These are phyloP conservation scores for Habropoda laboriosa DNA, from an alignment of 1,140 invertebrate species.

Conservation along the genomic window DNA sequence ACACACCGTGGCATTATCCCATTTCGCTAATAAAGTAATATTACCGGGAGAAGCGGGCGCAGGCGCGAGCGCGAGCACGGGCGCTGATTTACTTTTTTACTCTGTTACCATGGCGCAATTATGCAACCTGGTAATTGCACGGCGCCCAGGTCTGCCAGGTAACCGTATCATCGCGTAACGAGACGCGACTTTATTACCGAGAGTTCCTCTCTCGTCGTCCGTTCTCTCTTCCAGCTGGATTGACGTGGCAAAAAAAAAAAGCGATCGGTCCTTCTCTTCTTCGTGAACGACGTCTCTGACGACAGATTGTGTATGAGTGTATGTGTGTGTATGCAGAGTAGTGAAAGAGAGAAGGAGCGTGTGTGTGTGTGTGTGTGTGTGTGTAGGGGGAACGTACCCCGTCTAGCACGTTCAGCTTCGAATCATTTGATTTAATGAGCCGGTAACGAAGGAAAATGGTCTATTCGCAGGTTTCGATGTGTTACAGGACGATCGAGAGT, in stretches of 20 bases:
- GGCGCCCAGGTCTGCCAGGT: constrained; percentile 64
- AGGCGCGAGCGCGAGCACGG: too few relatives aligned
- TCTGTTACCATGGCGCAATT: constrained; percentile 72
- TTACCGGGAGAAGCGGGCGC: constrained; percentile 60
- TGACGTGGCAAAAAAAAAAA: constrained; percentile 32
- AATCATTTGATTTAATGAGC: constrained; percentile 28
- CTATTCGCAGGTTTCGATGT: not conserved
- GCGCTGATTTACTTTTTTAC: constrained; percentile 60
- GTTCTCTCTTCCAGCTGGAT: constrained; percentile 49
- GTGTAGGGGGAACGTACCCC: not conserved
- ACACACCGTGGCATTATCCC: constrained; percentile 81
- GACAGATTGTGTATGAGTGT: not conserved
- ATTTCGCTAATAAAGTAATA: constrained; percentile 81
- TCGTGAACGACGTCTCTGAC: not conserved
- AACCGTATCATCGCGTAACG: constrained; percentile 62
- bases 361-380: too few relatives aligned
- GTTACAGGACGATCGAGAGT: constrained; percentile 23
- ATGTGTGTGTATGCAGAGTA: too few relatives aligned
- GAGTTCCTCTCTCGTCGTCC: constrained; percentile 55
- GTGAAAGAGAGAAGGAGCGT: not conserved
- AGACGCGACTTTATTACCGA: constrained; percentile 68
- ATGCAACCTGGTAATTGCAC: constrained; percentile 76
- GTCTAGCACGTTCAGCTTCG: not conserved
- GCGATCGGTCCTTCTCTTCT: not conserved
- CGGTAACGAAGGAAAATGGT: not conserved